Conservation (phyloP, 2,797 vertebrate species). For the Megalops cyprinoides region DNA sequence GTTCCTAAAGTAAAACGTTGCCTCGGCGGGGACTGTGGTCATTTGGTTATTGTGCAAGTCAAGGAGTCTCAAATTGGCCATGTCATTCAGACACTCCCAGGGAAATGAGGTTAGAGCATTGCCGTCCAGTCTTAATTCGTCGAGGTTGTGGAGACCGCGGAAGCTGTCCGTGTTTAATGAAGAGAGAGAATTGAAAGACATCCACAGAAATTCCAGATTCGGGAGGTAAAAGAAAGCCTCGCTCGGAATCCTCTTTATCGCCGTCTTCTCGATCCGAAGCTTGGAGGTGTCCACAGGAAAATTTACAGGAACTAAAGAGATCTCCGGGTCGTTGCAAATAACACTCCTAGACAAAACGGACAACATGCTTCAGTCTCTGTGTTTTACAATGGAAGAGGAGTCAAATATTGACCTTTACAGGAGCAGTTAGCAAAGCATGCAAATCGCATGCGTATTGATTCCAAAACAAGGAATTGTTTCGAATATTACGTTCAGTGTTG, state of each 20-base stretch:
- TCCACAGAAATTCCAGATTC: slow-evolving; percentile 90
- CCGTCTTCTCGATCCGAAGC: slow-evolving; percentile 90
- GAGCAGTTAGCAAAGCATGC: not conserved
- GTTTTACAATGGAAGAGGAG: not conserved
- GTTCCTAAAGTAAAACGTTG: slow-evolving; percentile 80
- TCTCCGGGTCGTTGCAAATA: slow-evolving; percentile 89
- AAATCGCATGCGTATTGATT: not conserved
- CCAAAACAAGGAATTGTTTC: not conserved
- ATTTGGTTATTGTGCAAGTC: slow-evolving; percentile 93
- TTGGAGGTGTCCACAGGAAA: slow-evolving; percentile 86
- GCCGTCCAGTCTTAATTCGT: slow-evolving; percentile 89
- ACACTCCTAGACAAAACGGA: slow-evolving; percentile 77
- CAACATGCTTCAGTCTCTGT: not conserved
- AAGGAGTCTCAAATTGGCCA: slow-evolving; percentile 85
- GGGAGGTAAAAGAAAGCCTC: slow-evolving; percentile 83
- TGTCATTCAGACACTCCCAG: slow-evolving; percentile 85
- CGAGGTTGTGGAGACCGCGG: slow-evolving; percentile 79
- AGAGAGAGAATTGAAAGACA: slow-evolving; percentile 89
- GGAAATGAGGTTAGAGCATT: slow-evolving; percentile 86
- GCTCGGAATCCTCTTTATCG: slow-evolving; percentile 80
- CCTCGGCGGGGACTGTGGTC: slow-evolving; percentile 74
- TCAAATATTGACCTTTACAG: not conserved
- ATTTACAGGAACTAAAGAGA: slow-evolving; percentile 83
- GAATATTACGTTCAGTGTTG: no score
- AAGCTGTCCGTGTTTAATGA: slow-evolving; percentile 79